These are phyloP conservation scores for Caenorhabditis doughertyi DNA, from an alignment of 2,888 invertebrate species.

Conservation along the genomic window DNA sequence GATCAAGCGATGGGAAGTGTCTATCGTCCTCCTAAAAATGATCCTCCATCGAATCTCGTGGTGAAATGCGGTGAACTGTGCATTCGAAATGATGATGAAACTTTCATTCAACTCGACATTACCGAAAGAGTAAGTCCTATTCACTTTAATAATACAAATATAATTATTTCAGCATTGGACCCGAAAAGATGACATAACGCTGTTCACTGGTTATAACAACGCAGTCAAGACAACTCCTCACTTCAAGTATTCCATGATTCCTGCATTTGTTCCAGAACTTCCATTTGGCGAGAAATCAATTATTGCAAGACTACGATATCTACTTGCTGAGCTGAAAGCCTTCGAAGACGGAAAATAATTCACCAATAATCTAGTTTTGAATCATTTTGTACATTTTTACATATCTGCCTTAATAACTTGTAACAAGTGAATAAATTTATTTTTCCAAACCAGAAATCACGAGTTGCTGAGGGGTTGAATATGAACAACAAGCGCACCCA, in stretches of 20 bases:
- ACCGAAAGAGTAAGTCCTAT: conserved; percentile 21
- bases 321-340: conserved; percentile 31
- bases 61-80: conserved; percentile 51
- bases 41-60: conserved; percentile 16
- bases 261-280: conserved; percentile 28
- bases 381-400: neutral
- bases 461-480: conserved; percentile 30
- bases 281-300: conserved; percentile 37
- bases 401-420: neutral
- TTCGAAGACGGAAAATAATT: conserved; percentile 4
- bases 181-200: conserved; percentile 31
- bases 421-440: conserved; percentile 20
- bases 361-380: neutral
- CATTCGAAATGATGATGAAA: conserved; percentile 28
- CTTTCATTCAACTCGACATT: conserved; percentile 33
- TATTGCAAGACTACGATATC: conserved; percentile 25
- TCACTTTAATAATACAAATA: neutral
- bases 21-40: conserved; percentile 1
- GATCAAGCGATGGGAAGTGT: conserved; percentile 3
- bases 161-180: conserved; percentile 49
- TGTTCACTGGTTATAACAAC: conserved; percentile 39
- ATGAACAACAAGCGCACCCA: conserved; percentile 45
- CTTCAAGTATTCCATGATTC: conserved; percentile 20
- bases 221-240: conserved; percentile 9
- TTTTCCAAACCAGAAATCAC: neutral